These are phyloP conservation scores for Asobara japonica DNA, from an alignment of 1,140 invertebrate species.

Conservation along the genomic window DNA sequence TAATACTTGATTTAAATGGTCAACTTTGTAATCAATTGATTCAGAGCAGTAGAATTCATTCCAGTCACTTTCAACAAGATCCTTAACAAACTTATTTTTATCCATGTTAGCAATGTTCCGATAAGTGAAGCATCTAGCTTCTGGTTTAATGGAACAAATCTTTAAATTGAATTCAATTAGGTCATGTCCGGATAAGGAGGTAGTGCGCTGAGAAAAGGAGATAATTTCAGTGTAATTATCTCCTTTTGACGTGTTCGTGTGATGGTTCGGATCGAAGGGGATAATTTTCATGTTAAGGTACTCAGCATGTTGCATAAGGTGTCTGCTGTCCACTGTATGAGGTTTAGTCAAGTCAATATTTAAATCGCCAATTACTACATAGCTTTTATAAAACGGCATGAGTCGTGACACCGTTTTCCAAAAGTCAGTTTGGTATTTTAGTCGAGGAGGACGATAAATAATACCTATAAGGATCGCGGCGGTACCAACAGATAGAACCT, in stretches of 20 bases:
- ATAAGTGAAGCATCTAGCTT: not conserved
- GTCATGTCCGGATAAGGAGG: not conserved
- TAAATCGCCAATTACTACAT: conserved; percentile 1
- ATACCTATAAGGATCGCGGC: not conserved
- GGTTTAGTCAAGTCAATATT: not conserved
- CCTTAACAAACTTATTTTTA: not conserved
- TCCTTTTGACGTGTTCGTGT: not conserved
- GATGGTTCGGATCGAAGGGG: not conserved
- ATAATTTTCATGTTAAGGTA: not conserved
- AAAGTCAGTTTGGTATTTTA: not conserved
- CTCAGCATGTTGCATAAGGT: not conserved
- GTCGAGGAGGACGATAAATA: not conserved
- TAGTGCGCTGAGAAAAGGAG: not conserved
- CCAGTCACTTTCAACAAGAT: not conserved
- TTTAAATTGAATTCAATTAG: not conserved
- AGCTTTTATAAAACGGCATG: not conserved
- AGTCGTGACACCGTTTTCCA: not conserved
- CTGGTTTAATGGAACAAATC: not conserved
- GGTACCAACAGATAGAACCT: not conserved
- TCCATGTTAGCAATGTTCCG: not conserved
- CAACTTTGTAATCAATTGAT: not conserved
- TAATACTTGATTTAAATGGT: not conserved
- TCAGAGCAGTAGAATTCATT: not conserved
- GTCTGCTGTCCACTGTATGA: not conserved
- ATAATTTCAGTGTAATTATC: not conserved